phyloP scores from a whole-genome alignment of 2,888 invertebrate genomes.

The Pterostichus niger region DNA sequence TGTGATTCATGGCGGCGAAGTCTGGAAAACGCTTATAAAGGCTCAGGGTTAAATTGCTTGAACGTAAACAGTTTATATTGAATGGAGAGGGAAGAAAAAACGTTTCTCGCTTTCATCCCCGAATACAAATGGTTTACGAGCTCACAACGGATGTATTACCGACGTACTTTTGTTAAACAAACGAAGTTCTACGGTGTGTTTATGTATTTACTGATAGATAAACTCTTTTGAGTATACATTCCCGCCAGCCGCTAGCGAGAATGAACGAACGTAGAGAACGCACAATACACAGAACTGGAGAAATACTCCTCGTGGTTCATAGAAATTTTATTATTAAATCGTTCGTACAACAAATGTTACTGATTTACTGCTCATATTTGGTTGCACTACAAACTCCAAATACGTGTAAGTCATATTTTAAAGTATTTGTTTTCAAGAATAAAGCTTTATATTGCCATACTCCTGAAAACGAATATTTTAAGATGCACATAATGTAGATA shows the following conservation, averaged over 20 bases:
- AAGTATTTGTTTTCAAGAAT: neutral
- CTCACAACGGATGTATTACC: slow-evolving; percentile 19
- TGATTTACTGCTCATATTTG: slow-evolving; percentile 8
- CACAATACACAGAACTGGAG: neutral
- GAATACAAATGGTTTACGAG: slow-evolving; percentile 49
- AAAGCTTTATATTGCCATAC: neutral
- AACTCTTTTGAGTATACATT: neutral
- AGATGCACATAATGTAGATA: too few species aligned
- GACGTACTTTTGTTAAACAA: slow-evolving; percentile 29
- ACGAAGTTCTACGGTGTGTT: slow-evolving; percentile 18
- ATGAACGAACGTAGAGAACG: neutral
- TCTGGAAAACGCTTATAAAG: slow-evolving; percentile 47
- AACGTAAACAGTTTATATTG: slow-evolving; percentile 60
- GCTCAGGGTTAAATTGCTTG: slow-evolving; percentile 56
- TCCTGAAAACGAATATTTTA: too few species aligned
- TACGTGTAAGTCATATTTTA: neutral
- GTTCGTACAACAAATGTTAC: slow-evolving; percentile 16
- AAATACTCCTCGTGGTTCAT: neutral
- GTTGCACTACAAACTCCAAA: slow-evolving; percentile 7
- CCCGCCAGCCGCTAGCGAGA: neutral
- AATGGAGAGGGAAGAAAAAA: slow-evolving; percentile 28
- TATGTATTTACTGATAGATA: slow-evolving; percentile 39
- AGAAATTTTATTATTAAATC: slow-evolving; percentile 5
- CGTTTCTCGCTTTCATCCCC: slow-evolving; percentile 37
- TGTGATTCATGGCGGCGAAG: slow-evolving; percentile 48